phyloP scores from a whole-genome alignment of 2,888 invertebrate genomes.

The Athalia cordata region DNA sequence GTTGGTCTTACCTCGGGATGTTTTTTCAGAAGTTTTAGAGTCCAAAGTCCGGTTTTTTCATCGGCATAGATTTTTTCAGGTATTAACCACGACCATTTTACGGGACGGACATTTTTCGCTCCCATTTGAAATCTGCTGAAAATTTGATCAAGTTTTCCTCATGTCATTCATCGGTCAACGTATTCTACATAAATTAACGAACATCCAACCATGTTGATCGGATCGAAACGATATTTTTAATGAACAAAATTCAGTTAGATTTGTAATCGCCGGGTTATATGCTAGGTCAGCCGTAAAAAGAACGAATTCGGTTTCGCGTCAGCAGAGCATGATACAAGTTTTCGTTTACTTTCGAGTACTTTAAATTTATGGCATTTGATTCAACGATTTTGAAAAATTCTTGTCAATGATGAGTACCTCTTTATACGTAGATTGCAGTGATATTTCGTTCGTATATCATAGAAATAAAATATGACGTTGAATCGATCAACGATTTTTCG shows the following conservation, averaged over 20 bases:
- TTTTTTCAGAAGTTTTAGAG: constrained; percentile 36
- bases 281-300: background rate
- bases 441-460: background rate
- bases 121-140: constrained; percentile 20
- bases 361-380: too few species aligned
- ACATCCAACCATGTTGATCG: background rate
- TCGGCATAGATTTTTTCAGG: constrained; percentile 8
- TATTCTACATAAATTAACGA: too few species aligned
- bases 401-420: background rate
- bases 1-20: constrained; percentile 48
- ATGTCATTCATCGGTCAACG: too few species aligned
- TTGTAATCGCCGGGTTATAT: constrained; percentile 26
- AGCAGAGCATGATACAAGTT: too few species aligned
- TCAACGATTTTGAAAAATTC: too few species aligned
- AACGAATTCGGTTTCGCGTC: background rate
- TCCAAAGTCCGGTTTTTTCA: constrained; percentile 36
- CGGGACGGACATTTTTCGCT: constrained; percentile 24
- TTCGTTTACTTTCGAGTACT: too few species aligned
- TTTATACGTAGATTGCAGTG: background rate
- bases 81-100: constrained; percentile 1
- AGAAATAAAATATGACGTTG: background rate
- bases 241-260: background rate
- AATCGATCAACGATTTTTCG: constrained; percentile 16
- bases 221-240: background rate
- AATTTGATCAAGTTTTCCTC: constrained; percentile 6